phyloP scores from a whole-genome alignment of 2,888 invertebrate genomes.

The Drosophila vallismaia region DNA sequence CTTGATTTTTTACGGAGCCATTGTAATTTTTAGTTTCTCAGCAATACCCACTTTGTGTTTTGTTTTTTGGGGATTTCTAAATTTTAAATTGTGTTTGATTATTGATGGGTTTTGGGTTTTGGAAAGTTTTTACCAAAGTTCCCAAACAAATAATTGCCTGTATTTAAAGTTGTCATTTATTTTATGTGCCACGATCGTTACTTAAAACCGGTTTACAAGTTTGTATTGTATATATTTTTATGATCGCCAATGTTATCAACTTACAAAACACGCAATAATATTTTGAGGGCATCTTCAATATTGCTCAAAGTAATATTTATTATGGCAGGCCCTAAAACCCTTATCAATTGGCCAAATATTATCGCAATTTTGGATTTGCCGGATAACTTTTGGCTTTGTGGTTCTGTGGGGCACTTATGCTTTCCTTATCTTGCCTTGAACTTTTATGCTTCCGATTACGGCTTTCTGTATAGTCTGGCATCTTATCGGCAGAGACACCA shows the following conservation, averaged over 20 bases:
- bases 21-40: conserved; percentile 3
- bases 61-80: conserved; percentile 2
- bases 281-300: conserved; percentile 14
- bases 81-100: conserved; percentile 25
- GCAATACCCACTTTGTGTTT: not conserved
- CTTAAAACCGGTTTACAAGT: conserved; percentile 28
- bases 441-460: conserved; percentile 43
- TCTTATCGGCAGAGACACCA: conserved; percentile 31
- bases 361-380: not conserved
- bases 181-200: conserved; percentile 58
- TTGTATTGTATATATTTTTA: conserved; percentile 12
- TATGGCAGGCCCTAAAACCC: conserved; percentile 32
- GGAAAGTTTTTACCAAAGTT: conserved; percentile 11
- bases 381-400: conserved; percentile 18
- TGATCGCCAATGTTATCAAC: not conserved
- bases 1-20: not conserved
- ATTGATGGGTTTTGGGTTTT: conserved; percentile 26
- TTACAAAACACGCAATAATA: conserved; percentile 27
- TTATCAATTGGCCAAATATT: conserved; percentile 12
- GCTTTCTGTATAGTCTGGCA: conserved; percentile 17
- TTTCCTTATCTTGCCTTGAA: conserved; percentile 15
- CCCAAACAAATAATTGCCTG: conserved; percentile 16
- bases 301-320: conserved; percentile 26
- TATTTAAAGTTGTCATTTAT: conserved; percentile 6
- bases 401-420: conserved; percentile 16